A percentile compares a stretch with the other conserved stretches of the same genome.
Evolutionary conservation across 2,113 vertebrate genomes (phyloP).

Genomic region (Synodontis membranacea): DNA sequence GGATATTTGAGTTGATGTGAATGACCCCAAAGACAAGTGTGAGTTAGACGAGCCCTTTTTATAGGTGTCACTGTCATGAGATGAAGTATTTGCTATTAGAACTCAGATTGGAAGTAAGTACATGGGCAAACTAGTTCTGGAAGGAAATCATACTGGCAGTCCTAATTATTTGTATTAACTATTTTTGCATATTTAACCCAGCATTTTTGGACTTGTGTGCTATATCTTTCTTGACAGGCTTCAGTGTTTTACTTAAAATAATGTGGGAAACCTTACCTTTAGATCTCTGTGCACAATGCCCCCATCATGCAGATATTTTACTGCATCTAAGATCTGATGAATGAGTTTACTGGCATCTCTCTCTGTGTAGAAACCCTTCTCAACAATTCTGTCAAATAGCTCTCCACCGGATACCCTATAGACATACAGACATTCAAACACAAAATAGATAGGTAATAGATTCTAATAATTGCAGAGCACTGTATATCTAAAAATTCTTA

Average conservation of each 20-base stretch:
- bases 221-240: background rate
- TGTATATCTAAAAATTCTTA: background rate
- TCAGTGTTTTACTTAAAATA: background rate
- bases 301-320: constrained; percentile 95
- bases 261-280: constrained; percentile 76
- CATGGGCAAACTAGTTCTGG: background rate
- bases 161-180: background rate
- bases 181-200: background rate
- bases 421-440: background rate
- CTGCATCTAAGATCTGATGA: constrained; percentile 92
- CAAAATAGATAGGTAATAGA: background rate
- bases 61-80: background rate
- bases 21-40: background rate
- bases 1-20: background rate
- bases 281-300: constrained; percentile 94
- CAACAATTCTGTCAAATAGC: constrained; percentile 95
- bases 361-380: constrained; percentile 98
- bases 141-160: background rate
- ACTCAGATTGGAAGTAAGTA: background rate
- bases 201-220: background rate
- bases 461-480: background rate
- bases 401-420: constrained; percentile 91
- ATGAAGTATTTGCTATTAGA: background rate
- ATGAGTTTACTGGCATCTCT: constrained; percentile 95
- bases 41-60: background rate